A percentile compares a stretch with the other conserved stretches of the same genome.
Evolutionary conservation across 2,888 invertebrate species (phyloP).

Genomic region (Pegoplata infirma): DNA sequence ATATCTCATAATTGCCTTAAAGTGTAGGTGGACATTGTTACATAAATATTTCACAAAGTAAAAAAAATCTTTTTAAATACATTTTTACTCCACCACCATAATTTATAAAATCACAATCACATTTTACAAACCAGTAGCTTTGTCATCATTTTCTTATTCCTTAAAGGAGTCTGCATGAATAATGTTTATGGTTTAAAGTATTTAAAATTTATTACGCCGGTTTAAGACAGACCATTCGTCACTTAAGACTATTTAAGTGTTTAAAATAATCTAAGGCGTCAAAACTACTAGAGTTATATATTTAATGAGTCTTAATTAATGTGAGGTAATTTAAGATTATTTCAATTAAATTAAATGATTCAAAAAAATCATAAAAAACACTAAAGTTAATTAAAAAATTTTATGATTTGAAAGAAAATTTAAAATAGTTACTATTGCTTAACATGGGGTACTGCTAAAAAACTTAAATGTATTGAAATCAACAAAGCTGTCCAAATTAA

Average conservation of each 20-base stretch:
- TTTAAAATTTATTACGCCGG: neutral
- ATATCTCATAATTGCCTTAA: neutral
- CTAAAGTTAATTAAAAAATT: no score
- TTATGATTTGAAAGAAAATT: no score
- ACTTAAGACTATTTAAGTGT: no score
- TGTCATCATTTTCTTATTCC: neutral
- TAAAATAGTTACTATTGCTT: no score
- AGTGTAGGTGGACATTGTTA: neutral
- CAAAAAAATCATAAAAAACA: no score
- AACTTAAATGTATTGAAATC: no score
- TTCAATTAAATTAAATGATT: neutral
- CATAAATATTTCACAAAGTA: neutral
- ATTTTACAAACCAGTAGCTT: neutral
- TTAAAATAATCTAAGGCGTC: neutral
- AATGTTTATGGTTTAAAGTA: neutral
- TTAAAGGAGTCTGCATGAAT: neutral
- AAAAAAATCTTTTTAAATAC: neutral
- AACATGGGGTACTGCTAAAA: no score
- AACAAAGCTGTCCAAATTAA: no score
- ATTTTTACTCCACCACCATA: neutral
- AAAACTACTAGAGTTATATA: neutral
- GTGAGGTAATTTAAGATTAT: neutral
- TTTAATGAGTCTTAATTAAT: neutral
- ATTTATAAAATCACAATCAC: neutral
- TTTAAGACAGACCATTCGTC: no score